Evolutionary conservation across 1,140 invertebrate species (phyloP), one percentile per base, ranked within the genome.

Genomic region (Cotesia glomerata): DNA sequence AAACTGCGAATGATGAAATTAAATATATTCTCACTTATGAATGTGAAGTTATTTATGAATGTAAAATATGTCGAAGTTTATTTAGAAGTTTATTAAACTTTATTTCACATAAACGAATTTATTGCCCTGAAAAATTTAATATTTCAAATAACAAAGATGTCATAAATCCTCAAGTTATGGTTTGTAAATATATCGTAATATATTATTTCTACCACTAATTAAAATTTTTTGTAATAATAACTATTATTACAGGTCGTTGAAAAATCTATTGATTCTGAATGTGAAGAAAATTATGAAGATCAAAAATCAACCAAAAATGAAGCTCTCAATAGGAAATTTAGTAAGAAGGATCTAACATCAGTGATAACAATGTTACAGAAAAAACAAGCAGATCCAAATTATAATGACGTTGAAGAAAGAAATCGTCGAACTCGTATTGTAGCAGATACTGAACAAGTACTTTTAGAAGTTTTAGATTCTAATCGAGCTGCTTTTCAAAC

Each of bases 21-120:
- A 90, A 91, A 75, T 86, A 90, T 59, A 82, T 95, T 51, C 85
- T 97, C 5, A 85, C 90, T 13, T 89, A 92, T 80, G 94, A 96
- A 88, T 95, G 94, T 88, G 92, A 94, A 81, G 82, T 95, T 56
- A 90, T 97, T 76, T 93, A 94, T 80, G 95, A 97, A 84, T 97
- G 95, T 83, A 92, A 92, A 83, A 89, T 94, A 34, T 97, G 95
- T 82, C 87, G 91, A n/a, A 95, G 91, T 81, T 88, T 97, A 77
- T 96, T 95, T 84, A 89, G 95, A 78, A 94, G 92, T 79, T 85
- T 96, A 71, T 90, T 91, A 0, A 95, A 96, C 85, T 94, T 96
- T 79, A 89, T 96, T 73, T 92, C 92, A 54, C 95, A 96, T 79
- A 96, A 96, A 84, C 86, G 94, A 68, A 88, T 91, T 45, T 96